Evolutionary conservation across 2,888 invertebrate species (phyloP), one percentile per base, ranked within the genome.

Genomic region (Dynastes hyllus): DNA sequence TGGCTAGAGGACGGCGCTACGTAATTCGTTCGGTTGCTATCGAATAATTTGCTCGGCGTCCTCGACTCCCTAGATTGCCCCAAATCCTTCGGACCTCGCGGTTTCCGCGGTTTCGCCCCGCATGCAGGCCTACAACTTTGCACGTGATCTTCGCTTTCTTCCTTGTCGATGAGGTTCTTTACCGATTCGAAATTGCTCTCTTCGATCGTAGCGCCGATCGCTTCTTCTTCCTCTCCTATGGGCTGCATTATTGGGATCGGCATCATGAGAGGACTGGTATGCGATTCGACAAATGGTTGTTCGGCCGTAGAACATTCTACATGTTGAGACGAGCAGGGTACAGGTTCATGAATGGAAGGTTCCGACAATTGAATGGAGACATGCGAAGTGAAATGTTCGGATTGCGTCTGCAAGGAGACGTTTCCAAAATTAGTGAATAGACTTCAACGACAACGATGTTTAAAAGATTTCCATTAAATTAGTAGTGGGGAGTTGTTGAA

Each of bases 171-270:
- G 13, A 32, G 32, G 29, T 32, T 32, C 6, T 55, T 22, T 1
- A 22, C n/a, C 22, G 55, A 22, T 29, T 63, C 32, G 9, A 32
- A 63, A 1, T 63, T 63, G 29, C 63, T 9, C 69, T 13, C 40
- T 69, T 69, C 40, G n/a, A 22, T 69, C 69, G 69, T 45, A 9
- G 69, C 50, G 27, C 9, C 69, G 22, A 32, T 29, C 61, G 58
- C 76, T 22, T 37, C 63, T n/a, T 76, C 77, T 4, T 32, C 58
- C 67, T 69, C 45, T 8, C 45, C 45, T 8, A 11, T 29, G 8
- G 13, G 29, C 2, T 63, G 27, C 13, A 32, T 45, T 11, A 45
- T 8, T 1, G 8, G 11, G 45, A 45, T 11, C 9, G 45, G 45
- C 45, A 8, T 11, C 45, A 45, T 45, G 8, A 45, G 8, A 8